phyloP scores from a whole-genome alignment of 2,113 vertebrate species.

The Dicrurus megarhynchus region DNA sequence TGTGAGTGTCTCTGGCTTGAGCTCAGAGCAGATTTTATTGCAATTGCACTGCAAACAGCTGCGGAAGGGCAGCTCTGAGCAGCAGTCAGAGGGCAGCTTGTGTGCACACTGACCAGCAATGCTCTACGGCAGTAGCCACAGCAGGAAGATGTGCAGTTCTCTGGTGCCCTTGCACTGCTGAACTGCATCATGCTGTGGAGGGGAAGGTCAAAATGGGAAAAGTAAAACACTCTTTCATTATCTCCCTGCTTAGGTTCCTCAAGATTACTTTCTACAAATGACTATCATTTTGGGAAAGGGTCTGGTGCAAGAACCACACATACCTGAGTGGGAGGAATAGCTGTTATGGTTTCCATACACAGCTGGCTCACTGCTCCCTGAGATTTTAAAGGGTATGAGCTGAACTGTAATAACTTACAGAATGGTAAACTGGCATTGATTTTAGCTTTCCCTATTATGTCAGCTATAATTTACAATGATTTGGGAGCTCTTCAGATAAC shows the following conservation, averaged over 20 bases:
- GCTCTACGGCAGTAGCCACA: not conserved
- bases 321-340: not conserved
- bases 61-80: not conserved
- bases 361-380: not conserved
- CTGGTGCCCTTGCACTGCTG: not conserved
- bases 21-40: not conserved
- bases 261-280: not conserved
- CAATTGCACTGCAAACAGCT: not conserved
- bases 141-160: not conserved
- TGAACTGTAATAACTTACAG: not conserved
- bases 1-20: not conserved
- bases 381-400: not conserved
- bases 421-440: not conserved
- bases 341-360: not conserved
- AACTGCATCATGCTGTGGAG: not conserved
- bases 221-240: not conserved
- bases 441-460: not conserved
- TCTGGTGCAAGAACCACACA: not conserved
- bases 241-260: not conserved
- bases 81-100: not conserved
- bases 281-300: not conserved
- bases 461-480: not conserved
- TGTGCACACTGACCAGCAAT: fast-evolving
- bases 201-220: not conserved
- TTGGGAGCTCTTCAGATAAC: not conserved